Conservation (phyloP, 2,797 vertebrate species). For the Hypotaenidia philippensis region DNA sequence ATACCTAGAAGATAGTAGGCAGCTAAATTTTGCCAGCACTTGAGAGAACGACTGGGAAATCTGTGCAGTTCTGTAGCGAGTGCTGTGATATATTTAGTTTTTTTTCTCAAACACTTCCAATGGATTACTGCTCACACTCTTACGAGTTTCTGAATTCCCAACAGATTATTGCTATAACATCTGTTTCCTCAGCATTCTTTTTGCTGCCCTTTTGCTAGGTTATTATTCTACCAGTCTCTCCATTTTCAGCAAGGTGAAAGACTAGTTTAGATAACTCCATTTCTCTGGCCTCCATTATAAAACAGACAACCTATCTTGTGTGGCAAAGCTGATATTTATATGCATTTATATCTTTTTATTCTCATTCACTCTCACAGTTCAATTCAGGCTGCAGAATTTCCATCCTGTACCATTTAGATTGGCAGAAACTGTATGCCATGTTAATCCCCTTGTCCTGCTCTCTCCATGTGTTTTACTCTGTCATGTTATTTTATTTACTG, state of each 20-base stretch:
- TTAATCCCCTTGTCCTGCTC: neutral
- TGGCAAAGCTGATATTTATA: neutral
- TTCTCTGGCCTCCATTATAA: neutral
- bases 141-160: neutral
- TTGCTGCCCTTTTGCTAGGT: neutral
- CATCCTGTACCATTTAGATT: neutral
- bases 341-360: neutral
- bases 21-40: neutral
- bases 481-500: neutral
- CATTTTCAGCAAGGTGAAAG: slow-evolving; percentile 7
- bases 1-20: neutral
- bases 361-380: neutral
- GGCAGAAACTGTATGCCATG: neutral
- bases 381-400: neutral
- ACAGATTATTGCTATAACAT: slow-evolving; percentile 20
- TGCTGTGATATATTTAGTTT: neutral
- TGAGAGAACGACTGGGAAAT: slow-evolving; percentile 28
- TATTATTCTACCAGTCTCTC: neutral
- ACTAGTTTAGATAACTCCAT: neutral
- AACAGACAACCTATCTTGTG: neutral
- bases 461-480: neutral
- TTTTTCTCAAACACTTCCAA: slow-evolving; percentile 1
- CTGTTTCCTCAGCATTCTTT: slow-evolving; percentile 11
- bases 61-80: neutral
- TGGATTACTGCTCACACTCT: neutral